phyloP scores from a whole-genome alignment of 92 coral and sea anemone genomes.

The Parazoanthus swiftii region DNA sequence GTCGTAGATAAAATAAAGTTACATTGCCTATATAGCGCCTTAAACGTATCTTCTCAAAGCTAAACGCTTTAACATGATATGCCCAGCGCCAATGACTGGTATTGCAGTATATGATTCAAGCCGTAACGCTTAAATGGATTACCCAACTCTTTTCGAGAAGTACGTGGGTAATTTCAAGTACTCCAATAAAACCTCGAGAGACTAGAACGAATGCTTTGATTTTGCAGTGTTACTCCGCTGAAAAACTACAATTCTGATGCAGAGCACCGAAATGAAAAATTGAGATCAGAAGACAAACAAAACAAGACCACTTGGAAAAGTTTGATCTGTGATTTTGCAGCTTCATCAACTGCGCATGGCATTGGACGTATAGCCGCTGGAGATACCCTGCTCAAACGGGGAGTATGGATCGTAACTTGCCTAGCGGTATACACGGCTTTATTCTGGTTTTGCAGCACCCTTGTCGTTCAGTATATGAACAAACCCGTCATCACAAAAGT shows the following conservation, averaged over 20 bases:
- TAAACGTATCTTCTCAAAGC: too few relatives aligned
- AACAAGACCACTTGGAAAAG: constrained; percentile 20
- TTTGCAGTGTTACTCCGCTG: constrained; percentile 37
- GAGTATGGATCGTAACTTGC: constrained; percentile 52
- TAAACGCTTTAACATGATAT: too few relatives aligned
- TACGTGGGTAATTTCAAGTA: too few relatives aligned
- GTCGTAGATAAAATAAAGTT: too few relatives aligned
- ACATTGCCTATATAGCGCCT: too few relatives aligned
- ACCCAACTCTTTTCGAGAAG: too few relatives aligned
- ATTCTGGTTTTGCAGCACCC: constrained; percentile 50
- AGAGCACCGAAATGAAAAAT: not conserved
- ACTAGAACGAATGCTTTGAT: not conserved
- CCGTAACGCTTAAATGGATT: too few relatives aligned
- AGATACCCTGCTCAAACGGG: constrained; percentile 43
- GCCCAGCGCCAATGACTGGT: too few relatives aligned
- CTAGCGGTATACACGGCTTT: constrained; percentile 50
- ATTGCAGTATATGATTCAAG: too few relatives aligned
- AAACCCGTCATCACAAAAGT: constrained; percentile 70
- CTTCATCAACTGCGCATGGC: constrained; percentile 78
- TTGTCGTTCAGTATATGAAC: constrained; percentile 41
- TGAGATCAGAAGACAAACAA: not conserved
- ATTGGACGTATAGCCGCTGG: constrained; percentile 69
- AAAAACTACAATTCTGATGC: not conserved
- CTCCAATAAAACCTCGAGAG: too few relatives aligned
- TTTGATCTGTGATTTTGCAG: constrained; percentile 52